Evolutionary conservation across 2,113 vertebrate species (phyloP).

Genomic region (Zosterops japonicus): DNA sequence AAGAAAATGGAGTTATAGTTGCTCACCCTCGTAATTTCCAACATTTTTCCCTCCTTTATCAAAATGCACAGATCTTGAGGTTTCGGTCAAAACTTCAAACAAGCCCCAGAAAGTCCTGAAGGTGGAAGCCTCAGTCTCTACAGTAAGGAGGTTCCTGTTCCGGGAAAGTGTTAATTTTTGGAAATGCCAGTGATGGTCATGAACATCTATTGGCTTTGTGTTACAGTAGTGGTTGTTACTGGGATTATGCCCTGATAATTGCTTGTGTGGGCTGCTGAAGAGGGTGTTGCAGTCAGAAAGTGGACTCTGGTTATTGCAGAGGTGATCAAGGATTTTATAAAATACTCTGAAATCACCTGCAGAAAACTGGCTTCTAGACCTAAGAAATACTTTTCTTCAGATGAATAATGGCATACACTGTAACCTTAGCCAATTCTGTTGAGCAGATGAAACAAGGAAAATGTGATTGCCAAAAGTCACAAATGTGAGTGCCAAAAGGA

Average conservation of each 20-base stretch:
- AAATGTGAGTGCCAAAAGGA: neutral
- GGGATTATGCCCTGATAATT: neutral
- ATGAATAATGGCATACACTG: neutral
- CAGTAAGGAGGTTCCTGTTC: neutral
- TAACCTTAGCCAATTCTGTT: neutral
- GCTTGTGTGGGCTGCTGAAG: neutral
- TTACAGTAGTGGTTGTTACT: neutral
- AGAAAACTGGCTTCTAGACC: neutral
- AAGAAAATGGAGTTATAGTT: neutral
- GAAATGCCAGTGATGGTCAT: neutral
- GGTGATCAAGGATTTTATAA: neutral
- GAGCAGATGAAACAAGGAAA: neutral
- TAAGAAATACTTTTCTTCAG: neutral
- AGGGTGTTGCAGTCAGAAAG: neutral
- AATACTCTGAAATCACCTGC: neutral
- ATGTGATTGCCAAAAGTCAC: neutral
- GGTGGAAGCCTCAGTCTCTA: neutral
- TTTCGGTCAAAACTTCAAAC: neutral
- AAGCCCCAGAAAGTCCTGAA: neutral
- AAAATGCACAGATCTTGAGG: neutral
- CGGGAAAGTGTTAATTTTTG: neutral
- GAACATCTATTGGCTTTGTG: neutral
- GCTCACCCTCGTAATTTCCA: neutral
- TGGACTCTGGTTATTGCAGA: neutral
- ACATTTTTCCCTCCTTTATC: accelerated